Evolutionary conservation across 2,797 vertebrate genomes (phyloP), one percentile per base, ranked within the genome.

Genomic region (Rhynchonycteris naso): DNA sequence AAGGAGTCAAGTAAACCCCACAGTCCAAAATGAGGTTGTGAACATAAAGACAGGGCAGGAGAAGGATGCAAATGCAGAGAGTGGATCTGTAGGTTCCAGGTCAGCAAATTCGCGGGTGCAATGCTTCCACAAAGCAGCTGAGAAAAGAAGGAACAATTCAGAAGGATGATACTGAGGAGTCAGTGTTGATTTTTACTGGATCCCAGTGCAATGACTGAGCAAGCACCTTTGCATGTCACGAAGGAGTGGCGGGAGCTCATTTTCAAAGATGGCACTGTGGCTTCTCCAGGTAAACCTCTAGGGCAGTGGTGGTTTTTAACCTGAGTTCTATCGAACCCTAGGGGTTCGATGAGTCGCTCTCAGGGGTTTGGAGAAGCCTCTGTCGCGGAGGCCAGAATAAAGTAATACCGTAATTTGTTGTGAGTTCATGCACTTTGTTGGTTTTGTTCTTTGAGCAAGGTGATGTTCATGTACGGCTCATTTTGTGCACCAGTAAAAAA

Each of bases 121-220:
- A 2, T 11, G 69, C 30, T 56, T 16, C 22, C 14, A 1, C 0
- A 2, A 12, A 52, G 52, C 56, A 43, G 56, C 54, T 2, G 5
- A 43, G 13, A 5, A n/a, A 21, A 7, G 59, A 21, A 47, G 50
- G n/a, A 15, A 5, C 43, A 1, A 1, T 12, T 1, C 12, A 16
- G 22, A 30, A 18, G 24, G 18, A 0, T 15, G 83, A 30, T 21
- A 0, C 7, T 0, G 21, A 13, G 58, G 54, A 47, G 9, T 3
- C 2, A 12, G n/a, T 7, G 0, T 0, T 5, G 56, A 26, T 21
- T 33, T 50, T 7, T 0, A 10, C 58, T 4, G 59, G n/a, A 11
- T 56, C 43, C 54, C 68, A 12, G 74, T 0, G 0, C 33, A 5
- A 47, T 5, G 63, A 18, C 30, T 1, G n/a, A 6, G 30, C 38